Conservation (phyloP, 2,888 invertebrate species). For the Ceriagrion tenellum region DNA sequence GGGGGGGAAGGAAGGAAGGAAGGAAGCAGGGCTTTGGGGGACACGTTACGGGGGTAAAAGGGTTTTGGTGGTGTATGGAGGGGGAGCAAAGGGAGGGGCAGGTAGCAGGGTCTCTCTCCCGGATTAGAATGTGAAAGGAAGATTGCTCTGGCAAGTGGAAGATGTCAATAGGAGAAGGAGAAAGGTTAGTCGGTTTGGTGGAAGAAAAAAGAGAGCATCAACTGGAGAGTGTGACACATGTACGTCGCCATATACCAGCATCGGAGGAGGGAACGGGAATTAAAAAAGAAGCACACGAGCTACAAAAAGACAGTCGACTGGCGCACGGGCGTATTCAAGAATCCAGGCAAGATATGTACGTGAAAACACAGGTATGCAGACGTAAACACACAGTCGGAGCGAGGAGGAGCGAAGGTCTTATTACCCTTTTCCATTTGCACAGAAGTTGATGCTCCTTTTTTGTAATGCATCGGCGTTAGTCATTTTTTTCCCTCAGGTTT, state of each 20-base stretch:
- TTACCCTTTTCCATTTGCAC: slow-evolving; percentile 65
- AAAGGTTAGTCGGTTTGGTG: slow-evolving; percentile 67
- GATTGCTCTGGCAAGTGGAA: slow-evolving; percentile 65
- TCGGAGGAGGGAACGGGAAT: slow-evolving; percentile 1
- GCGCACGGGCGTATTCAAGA: slow-evolving; percentile 61
- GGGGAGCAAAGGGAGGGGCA: background rate
- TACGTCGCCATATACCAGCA: background rate
- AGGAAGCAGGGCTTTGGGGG: background rate
- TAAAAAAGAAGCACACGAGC: slow-evolving; percentile 33
- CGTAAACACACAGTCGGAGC: background rate
- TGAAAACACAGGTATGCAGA: slow-evolving; percentile 17
- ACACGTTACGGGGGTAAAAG: background rate
- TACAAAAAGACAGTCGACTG: slow-evolving; percentile 46
- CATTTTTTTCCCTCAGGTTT: slow-evolving; percentile 55
- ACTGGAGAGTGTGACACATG: slow-evolving; percentile 66
- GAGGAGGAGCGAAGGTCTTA: slow-evolving; percentile 48
- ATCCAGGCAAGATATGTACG: slow-evolving; percentile 54
- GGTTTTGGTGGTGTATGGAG: background rate
- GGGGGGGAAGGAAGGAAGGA: background rate
- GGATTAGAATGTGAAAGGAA: slow-evolving; percentile 42
- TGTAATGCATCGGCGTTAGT: slow-evolving; percentile 55
- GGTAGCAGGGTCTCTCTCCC: background rate
- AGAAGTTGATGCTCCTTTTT: slow-evolving; percentile 56
- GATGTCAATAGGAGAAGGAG: slow-evolving; percentile 61
- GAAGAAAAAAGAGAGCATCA: slow-evolving; percentile 54